These are phyloP conservation scores for Palythoa grandis DNA, from an alignment of 92 coral and sea anemone genomes.

Conservation along the genomic window DNA sequence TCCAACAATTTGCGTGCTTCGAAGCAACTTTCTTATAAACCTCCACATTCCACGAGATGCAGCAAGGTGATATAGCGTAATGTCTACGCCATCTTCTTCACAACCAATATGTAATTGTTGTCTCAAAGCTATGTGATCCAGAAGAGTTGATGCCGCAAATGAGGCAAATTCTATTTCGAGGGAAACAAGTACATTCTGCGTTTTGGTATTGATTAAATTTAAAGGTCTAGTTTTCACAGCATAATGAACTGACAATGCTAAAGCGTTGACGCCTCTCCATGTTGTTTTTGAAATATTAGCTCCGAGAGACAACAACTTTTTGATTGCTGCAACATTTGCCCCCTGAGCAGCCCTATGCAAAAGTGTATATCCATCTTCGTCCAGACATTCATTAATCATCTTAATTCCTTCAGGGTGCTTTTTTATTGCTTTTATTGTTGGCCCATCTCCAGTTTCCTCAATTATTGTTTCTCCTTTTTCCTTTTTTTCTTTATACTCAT, in stretches of 20 bases:
- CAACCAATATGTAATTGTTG: slow-evolving; percentile 31
- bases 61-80: slow-evolving; percentile 74
- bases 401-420: slow-evolving; percentile 52
- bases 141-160: slow-evolving; percentile 36
- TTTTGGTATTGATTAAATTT: not conserved
- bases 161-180: slow-evolving; percentile 59
- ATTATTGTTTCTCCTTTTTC: not conserved
- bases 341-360: slow-evolving; percentile 76
- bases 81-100: slow-evolving; percentile 29
- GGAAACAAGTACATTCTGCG: not conserved
- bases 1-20: slow-evolving; percentile 26
- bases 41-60: slow-evolving; percentile 70
- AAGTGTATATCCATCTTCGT: slow-evolving; percentile 61
- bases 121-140: slow-evolving; percentile 27
- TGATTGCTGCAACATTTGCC: slow-evolving; percentile 60
- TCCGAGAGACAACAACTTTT: slow-evolving; percentile 30
- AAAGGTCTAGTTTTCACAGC: slow-evolving; percentile 31
- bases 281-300: slow-evolving; percentile 28
- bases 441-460: slow-evolving; percentile 35
- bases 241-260: slow-evolving; percentile 30
- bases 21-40: slow-evolving; percentile 47
- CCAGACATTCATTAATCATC: slow-evolving; percentile 47
- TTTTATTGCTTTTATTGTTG: slow-evolving; percentile 43
- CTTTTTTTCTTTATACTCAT: slow-evolving; percentile 24
- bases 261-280: slow-evolving; percentile 28